phyloP scores from a whole-genome alignment of 2,113 vertebrate species.

The Machaerirhynchus nigripectus region DNA sequence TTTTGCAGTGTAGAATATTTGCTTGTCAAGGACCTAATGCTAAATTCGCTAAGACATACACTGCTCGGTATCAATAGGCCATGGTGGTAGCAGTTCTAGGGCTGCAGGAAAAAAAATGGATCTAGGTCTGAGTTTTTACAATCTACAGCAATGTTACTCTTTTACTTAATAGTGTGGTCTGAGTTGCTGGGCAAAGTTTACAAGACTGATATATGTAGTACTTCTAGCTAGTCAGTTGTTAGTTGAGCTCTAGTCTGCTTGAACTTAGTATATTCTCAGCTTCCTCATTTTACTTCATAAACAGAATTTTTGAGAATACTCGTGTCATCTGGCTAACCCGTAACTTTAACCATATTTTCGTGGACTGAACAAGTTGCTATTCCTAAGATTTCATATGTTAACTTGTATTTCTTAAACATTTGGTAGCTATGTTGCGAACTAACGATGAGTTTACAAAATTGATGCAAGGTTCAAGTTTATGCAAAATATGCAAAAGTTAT shows the following conservation, averaged over 20 bases:
- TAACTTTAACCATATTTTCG: not conserved
- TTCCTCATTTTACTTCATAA: not conserved
- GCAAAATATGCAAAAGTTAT: not conserved
- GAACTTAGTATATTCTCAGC: not conserved
- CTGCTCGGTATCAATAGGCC: not conserved
- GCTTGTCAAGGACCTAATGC: not conserved
- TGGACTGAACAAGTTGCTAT: not conserved
- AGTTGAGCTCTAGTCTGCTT: not conserved
- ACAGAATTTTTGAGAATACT: not conserved
- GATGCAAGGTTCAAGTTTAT: not conserved
- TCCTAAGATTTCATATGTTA: not conserved
- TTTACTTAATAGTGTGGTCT: not conserved
- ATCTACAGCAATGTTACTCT: not conserved
- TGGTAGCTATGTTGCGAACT: not conserved
- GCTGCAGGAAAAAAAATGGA: not conserved
- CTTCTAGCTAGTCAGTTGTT: not conserved
- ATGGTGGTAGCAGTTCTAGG: not conserved
- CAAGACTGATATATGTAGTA: not conserved
- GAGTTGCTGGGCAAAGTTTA: not conserved
- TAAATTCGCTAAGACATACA: not conserved
- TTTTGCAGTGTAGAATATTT: not conserved
- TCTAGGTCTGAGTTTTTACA: not conserved
- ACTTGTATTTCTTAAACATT: not conserved
- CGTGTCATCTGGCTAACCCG: fast-evolving
- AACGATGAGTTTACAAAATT: not conserved